A percentile compares a stretch with the other conserved stretches of the same genome.
Evolutionary conservation across 1,140 invertebrate species (phyloP).

Genomic region (Hycleus cichorii): DNA sequence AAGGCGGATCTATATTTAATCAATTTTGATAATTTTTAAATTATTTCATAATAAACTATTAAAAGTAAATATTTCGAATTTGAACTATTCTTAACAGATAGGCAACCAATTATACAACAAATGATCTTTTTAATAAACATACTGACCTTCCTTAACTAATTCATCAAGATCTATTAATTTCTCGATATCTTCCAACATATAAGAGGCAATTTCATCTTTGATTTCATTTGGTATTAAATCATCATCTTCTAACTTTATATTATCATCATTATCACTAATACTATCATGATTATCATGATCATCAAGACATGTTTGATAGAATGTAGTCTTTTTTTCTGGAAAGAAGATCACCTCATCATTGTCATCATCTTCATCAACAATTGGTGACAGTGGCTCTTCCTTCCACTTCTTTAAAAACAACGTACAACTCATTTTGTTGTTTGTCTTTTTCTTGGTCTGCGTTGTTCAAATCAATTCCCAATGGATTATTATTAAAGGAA

Average conservation of each 20-base stretch:
- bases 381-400: slow-evolving; percentile 45
- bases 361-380: slow-evolving; percentile 23
- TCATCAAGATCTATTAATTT: slow-evolving; percentile 37
- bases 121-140: not conserved
- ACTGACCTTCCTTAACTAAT: slow-evolving; percentile 33
- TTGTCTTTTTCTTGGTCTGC: slow-evolving; percentile 18
- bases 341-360: slow-evolving; percentile 23
- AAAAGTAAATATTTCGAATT: too few relatives aligned
- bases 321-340: slow-evolving; percentile 13
- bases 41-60: too few relatives aligned
- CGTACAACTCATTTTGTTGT: slow-evolving; percentile 36
- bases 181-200: slow-evolving; percentile 36
- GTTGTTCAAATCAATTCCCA: slow-evolving; percentile 5
- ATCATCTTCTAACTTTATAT: slow-evolving; percentile 4
- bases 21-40: too few relatives aligned
- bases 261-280: slow-evolving; percentile 21
- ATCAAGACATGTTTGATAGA: slow-evolving; percentile 28
- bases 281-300: slow-evolving; percentile 29
- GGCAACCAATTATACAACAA: not conserved
- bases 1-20: too few relatives aligned
- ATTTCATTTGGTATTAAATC: slow-evolving; percentile 28
- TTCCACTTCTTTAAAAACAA: slow-evolving; percentile 40
- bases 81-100: not conserved
- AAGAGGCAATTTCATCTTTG: slow-evolving; percentile 33
- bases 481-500: slow-evolving; percentile 20